Base-by-base conservation (phyloP, 2,797 vertebrate genomes). In the Capromys pilorides region DNA sequence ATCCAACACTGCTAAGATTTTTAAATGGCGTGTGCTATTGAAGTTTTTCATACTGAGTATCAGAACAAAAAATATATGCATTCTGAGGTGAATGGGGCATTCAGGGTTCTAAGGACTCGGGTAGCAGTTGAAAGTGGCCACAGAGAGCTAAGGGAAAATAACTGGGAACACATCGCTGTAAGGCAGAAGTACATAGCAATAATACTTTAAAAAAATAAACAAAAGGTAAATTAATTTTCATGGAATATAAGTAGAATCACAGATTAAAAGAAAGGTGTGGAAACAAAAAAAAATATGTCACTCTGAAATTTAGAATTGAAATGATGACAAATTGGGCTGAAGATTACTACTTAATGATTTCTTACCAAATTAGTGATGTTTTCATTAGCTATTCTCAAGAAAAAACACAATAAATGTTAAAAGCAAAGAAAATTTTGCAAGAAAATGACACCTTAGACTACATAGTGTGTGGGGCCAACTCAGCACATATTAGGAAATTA, bases 211-310 rank as follows among this genome's bases (percentile, higher is more conserved):
- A 26, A 99, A 97, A 99, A 99, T 97, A 99, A 99, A 64, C 99
- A 99, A 98, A 99, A 99, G 97, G 99, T 99, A 94, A 99, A 99
- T 88, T 99, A 99, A 93, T 99, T 99, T 97, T 98, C 99, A 54
- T 98, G 98, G 96, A 99, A 98, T 95, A 99, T 99, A 77, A 99
- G 97, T 97, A 99, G 99, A 96, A 98, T 99, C 97, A 98, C 98
- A 0, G 99, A 99, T 96, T 98, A 99, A 36, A 99, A 99, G 95
- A 99, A 99, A 96, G 99, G 99, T 98, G 99, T 99, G 39, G 98
- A 86, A 71, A 39, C 61, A 41, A 78, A 99, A 41, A 78, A 99
- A 95, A 98, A 98, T 7, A 49, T 62, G 41, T 41, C n/a, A 2
- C 98, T 99, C 51, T 98, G 99, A 98, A 99, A 99, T 94, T 93